These are phyloP conservation scores for Dromius quadrimaculatus DNA, from an alignment of 2,888 invertebrate species.

Conservation along the genomic window DNA sequence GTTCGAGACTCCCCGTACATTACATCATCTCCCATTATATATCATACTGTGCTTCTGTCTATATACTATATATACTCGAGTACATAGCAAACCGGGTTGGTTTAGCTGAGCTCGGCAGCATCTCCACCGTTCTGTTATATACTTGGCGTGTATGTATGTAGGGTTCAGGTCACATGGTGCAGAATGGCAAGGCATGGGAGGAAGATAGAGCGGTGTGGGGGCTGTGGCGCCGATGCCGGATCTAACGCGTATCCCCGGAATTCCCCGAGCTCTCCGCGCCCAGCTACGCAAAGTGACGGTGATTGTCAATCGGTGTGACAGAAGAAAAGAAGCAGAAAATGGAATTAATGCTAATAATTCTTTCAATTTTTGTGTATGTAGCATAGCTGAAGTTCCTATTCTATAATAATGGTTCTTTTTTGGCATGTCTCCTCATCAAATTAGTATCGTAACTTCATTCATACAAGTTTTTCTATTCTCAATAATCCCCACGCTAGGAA, in stretches of 20 bases:
- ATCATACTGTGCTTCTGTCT: not conserved
- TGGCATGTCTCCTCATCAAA: no score
- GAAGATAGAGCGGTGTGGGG: slow-evolving; percentile 56
- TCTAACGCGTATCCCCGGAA: slow-evolving; percentile 38
- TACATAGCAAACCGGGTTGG: not conserved
- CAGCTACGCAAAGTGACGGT: slow-evolving; percentile 25
- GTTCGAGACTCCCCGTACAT: no score
- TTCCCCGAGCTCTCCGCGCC: slow-evolving; percentile 21
- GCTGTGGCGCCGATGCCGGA: slow-evolving; percentile 52
- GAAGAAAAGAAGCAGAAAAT: no score
- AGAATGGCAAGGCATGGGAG: slow-evolving; percentile 51
- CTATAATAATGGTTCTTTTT: no score
- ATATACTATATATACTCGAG: not conserved
- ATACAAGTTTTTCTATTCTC: no score
- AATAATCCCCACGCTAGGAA: no score
- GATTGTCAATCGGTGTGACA: slow-evolving; percentile 51
- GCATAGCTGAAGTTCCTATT: no score
- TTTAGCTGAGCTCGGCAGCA: not conserved
- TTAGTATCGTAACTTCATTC: no score
- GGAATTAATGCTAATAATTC: no score
- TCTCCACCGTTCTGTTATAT: not conserved
- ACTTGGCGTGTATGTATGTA: not conserved
- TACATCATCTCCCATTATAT: slow-evolving; percentile 7
- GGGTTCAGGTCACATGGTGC: slow-evolving; percentile 22
- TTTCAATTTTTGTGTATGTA: no score